Base-by-base conservation (phyloP, 2,113 vertebrate genomes). In the Beaufortia kweichowensis region DNA sequence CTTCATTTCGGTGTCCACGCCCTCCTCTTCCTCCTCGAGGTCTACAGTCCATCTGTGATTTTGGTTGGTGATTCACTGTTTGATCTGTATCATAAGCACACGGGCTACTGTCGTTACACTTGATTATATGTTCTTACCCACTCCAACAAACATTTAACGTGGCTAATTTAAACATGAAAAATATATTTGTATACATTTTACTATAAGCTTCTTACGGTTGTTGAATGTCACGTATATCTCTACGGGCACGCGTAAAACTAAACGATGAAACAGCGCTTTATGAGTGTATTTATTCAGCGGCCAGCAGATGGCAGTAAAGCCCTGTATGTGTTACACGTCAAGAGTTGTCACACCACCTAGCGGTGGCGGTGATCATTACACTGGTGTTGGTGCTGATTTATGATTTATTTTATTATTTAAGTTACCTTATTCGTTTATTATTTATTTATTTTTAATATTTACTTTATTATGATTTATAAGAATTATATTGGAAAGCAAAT, bases 1-100 rank as follows among this genome's bases (percentile, higher is more conserved):
- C 69, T 72, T 90, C 82, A 15, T 33, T 76, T 65, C 70, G 75
- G 69, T 70, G 65, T 12, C 50, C 78, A 29, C 75, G 61, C 11
- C 80, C 66, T 24, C 62, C 75, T 55, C 64, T 62, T 71, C 68
- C 43, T 56, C 41, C 31, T 26, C n/a, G 28, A 76, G 50, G 31
- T 4, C 60, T 24, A 23, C 31, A 7, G 6, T 79, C 81, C 81
- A 82, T 79, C 3, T 3, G 12, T 46, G 14, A 46, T 46, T 46
- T 46, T 5, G 43, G 5, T 46, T 7, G 15, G 41, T 15, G 41
- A 43, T 43, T 3, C 39, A 14, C 12, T 46, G 14, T 14, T 4
- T 46, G 43, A 39, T 39, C 35, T 39, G 35, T 39, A 39, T 39
- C 35, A n/a, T n/a, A n/a, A n/a, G n/a, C n/a, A n/a, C n/a, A 65